phyloP scores from a whole-genome alignment of 2,888 invertebrate species.

The Netelia virgata region DNA sequence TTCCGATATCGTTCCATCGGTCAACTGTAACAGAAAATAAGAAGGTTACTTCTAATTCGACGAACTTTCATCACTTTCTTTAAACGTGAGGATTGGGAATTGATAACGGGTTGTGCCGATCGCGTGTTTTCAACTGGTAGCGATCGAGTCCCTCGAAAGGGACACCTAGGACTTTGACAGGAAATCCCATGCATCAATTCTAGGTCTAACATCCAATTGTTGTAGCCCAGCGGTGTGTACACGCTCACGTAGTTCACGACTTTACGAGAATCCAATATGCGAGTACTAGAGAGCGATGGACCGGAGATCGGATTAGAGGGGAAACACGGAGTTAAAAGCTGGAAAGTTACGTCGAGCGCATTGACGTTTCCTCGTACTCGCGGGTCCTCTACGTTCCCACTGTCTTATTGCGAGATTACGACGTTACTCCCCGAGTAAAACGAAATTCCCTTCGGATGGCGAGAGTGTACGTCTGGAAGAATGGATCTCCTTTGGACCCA shows the following conservation, averaged over 20 bases:
- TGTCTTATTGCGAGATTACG: not conserved
- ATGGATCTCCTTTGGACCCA: not conserved
- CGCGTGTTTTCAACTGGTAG: not conserved
- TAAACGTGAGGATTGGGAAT: not conserved
- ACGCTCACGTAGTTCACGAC: conserved; percentile 4
- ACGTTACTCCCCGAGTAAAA: not conserved
- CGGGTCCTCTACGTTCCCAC: not conserved
- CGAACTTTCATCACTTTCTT: not conserved
- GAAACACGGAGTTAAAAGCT: conserved; percentile 1
- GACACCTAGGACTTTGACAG: not conserved
- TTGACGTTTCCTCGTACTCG: not conserved
- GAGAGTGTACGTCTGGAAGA: not conserved
- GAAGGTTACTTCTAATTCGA: not conserved
- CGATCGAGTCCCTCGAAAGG: conserved; percentile 10
- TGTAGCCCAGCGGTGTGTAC: not conserved
- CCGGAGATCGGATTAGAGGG: not conserved
- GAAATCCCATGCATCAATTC: too few species aligned
- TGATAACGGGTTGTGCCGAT: too few species aligned
- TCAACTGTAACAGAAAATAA: conserved; percentile 80
- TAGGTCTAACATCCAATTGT: not conserved
- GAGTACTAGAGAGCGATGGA: not conserved
- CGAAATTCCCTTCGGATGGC: not conserved
- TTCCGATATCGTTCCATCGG: conserved; percentile 85
- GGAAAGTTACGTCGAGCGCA: conserved; percentile 6
- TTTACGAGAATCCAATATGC: conserved; percentile 26